Evolutionary conservation across 2,113 vertebrate genomes (phyloP).

Genomic region (Ivindomyrus marchei): DNA sequence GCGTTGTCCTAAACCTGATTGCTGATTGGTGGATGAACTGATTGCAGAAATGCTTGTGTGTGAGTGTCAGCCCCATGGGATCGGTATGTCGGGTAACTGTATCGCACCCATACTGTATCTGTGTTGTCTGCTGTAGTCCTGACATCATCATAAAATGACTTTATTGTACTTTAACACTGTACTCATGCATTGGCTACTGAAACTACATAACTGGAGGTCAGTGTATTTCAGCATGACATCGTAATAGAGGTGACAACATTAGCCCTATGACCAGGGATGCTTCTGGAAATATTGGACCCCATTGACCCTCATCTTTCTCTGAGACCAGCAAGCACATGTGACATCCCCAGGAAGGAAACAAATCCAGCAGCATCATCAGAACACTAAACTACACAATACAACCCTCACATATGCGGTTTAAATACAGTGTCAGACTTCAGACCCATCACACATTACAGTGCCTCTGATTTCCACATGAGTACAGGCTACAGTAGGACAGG

Average conservation of each 20-base stretch:
- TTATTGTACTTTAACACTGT: neutral
- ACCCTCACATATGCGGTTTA: neutral
- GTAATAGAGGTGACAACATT: neutral
- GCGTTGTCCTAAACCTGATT: neutral
- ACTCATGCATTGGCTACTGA: neutral
- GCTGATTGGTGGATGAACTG: neutral
- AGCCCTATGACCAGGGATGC: neutral
- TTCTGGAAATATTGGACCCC: neutral
- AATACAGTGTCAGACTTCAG: neutral
- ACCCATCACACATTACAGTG: neutral
- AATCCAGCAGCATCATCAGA: neutral
- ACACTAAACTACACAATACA: neutral
- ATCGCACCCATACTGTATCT: neutral
- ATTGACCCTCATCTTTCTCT: slow-evolving; percentile 17
- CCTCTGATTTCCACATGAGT: neutral
- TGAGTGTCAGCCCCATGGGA: neutral
- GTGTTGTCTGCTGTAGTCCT: neutral
- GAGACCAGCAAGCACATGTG: neutral
- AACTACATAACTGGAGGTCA: neutral
- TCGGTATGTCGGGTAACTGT: neutral
- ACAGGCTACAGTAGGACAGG: neutral
- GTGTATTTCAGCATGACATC: neutral
- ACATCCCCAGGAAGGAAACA: neutral
- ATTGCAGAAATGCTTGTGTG: neutral
- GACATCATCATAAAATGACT: neutral